Evolutionary conservation across 37 sponge, comb jelly and placozoan genomes (phyloP), one percentile per base, ranked within the genome.

Genomic region (Crambe crambe): DNA sequence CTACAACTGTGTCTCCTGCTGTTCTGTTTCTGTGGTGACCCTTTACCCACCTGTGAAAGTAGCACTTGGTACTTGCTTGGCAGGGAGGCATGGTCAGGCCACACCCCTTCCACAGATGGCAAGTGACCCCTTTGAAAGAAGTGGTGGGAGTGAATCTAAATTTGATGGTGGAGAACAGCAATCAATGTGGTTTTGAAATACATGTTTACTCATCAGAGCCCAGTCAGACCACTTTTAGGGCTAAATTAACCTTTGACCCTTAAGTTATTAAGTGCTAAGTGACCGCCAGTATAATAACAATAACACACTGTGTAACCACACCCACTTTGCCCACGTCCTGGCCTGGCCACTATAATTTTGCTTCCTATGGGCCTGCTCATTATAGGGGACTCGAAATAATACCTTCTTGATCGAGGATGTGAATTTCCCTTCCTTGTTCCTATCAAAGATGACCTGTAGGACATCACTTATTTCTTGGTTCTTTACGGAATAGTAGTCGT

Each of bases 321-420:
- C n/a, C n/a, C n/a, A n/a, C n/a, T n/a, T n/a, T n/a, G n/a, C n/a
- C n/a, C n/a, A n/a, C n/a, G n/a, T n/a, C n/a, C n/a, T n/a, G n/a
- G n/a, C n/a, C n/a, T n/a, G n/a, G n/a, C n/a, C n/a, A n/a, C n/a
- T n/a, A n/a, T n/a, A n/a, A n/a, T n/a, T n/a, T n/a, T n/a, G n/a
- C n/a, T n/a, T n/a, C n/a, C n/a, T n/a, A n/a, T n/a, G n/a, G n/a
- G n/a, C n/a, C n/a, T n/a, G n/a, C n/a, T n/a, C n/a, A n/a, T n/a
- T n/a, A 18, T 34, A 31, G 31, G 30, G 66, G 1, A 58, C 10
- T 75, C 17, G 12, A 37, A 10, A 3, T 31, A 30, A 30, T 26
- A 80, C 72, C 72, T 70, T 26, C 0, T 56, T 35, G 34, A 80
- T 69, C 60, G n/a, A 51, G 29, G 58, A 70, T 21, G 42, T 30